Evolutionary conservation across 2,888 invertebrate genomes (phyloP), one percentile per base, ranked within the genome.

Genomic region (Pseudoips prasinana): DNA sequence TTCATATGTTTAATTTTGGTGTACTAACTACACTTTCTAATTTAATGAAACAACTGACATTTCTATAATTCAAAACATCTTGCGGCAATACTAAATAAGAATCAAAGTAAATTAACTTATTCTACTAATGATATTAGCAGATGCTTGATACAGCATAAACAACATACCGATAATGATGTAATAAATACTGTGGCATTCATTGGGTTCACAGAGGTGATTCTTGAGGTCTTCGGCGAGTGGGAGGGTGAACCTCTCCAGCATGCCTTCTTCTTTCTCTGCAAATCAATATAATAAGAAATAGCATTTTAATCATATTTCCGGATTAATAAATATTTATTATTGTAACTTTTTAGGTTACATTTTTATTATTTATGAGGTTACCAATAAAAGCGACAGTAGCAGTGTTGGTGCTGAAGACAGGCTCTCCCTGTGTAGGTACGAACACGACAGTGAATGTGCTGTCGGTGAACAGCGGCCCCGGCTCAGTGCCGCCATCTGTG

Each of bases 161-260:
- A n/a, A 14, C 60, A 74, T 58, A 90, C 90, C 80, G 39, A 83
- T 47, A 27, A 90, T 88, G 23, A 65, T 79, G 58, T 90, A 90
- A 56, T 70, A 90, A 22, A 89, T 75, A 8, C 63, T 46, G 36
- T 72, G 63, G 33, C 83, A 82, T 36, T 88, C 79, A 4, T 73
- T 10, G 5, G 10, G 64, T 0, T 46, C 52, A 38, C 88, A 86
- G 10, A 67, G 70, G 41, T 76, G 62, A 58, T 90, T 90, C 61
- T 90, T 90, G 0, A 78, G 80, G 52, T 90, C 90, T 8, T 49
- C 48, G 0, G 90, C 90, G 0, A 24, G 46, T 0, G 74, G 79
- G 24, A 90, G 60, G 7, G 55, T 40, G 23, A 73, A 66, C 0
- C 49, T 53, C 48, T 89, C 84, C 0, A 33, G 23, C 19, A 85